Conservation (phyloP, 2,888 invertebrate genomes). For the Prosapia bicincta region DNA sequence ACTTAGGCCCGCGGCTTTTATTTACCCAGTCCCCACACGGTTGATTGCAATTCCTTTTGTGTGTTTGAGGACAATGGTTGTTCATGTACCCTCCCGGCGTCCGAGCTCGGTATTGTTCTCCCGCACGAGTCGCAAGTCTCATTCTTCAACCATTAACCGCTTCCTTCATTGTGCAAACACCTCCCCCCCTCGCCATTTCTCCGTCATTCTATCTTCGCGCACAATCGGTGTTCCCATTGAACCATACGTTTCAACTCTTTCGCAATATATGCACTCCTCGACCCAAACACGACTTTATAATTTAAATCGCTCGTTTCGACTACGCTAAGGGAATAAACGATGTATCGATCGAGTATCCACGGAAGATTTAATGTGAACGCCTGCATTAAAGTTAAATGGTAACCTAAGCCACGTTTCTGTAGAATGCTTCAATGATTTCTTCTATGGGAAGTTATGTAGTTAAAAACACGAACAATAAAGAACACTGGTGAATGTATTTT, state of each 20-base stretch:
- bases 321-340: background rate
- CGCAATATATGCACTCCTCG: background rate
- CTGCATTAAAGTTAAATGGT: background rate
- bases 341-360: background rate
- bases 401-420: background rate
- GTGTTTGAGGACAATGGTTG: background rate
- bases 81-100: background rate
- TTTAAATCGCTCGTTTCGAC: background rate
- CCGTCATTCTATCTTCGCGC: background rate
- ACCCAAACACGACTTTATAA: background rate
- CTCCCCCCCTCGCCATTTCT: background rate
- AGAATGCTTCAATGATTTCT: background rate
- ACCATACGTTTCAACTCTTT: conserved; percentile 1
- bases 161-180: conserved; percentile 2
- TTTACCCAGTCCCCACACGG: background rate
- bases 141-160: background rate
- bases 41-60: background rate
- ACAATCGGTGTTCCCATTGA: background rate
- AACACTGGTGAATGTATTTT: too few relatives aligned
- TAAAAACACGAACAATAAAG: too few relatives aligned
- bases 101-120: background rate
- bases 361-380: background rate
- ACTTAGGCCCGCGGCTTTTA: background rate
- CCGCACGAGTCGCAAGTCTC: background rate
- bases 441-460: background rate